Base-by-base conservation (phyloP, 2,113 vertebrate species). In the Hippotragus niger region DNA sequence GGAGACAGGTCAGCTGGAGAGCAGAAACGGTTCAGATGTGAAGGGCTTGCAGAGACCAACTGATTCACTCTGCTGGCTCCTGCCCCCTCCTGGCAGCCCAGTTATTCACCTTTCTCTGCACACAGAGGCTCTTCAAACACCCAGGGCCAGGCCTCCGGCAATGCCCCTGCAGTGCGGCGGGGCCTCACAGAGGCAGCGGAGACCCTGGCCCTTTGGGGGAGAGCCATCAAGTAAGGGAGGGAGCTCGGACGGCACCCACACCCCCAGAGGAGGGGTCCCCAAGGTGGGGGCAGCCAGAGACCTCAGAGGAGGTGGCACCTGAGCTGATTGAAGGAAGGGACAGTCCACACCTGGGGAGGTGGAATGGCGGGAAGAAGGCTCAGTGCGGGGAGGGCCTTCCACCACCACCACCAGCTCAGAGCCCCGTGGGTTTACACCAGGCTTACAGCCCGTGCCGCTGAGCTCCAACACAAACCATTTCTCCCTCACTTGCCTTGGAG, bases 391-490 rank as follows among this genome's bases (percentile, higher is more conserved):
- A 43, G 12, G 40, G 19, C 67, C 12, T 74, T 43, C 71, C 71
- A 40, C 5, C 21, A 23, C 67, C 67, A 36, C 21, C 71, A 14
- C 21, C 21, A 74, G 71, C 67, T 43, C 36, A 43, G 71, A 52
- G 50, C 45, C 52, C 19, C 9, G 27, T 31, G 14, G 1, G 43
- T 50, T 60, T 60, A 43, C 50, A 53, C 25, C 9, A 40, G 93
- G 52, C 9, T 29, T 2, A 0, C 6, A 11, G 16, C 4, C 6
- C 33, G 40, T 2, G 4, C 17, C 2, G 0, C 53, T 6, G 85
- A 60, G 45, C 52, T 45, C 43, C 27, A 36, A 88, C 52, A 74
- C 93, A 16, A 7, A 83, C 19, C 4, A 5, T 82, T 17, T 78
- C 9, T 13, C 3, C 53, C 81, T 81, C 27, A 64, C 31, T 95